These are phyloP conservation scores for Drosophila formosana DNA, from an alignment of 2,888 invertebrate species.

Conservation along the genomic window DNA sequence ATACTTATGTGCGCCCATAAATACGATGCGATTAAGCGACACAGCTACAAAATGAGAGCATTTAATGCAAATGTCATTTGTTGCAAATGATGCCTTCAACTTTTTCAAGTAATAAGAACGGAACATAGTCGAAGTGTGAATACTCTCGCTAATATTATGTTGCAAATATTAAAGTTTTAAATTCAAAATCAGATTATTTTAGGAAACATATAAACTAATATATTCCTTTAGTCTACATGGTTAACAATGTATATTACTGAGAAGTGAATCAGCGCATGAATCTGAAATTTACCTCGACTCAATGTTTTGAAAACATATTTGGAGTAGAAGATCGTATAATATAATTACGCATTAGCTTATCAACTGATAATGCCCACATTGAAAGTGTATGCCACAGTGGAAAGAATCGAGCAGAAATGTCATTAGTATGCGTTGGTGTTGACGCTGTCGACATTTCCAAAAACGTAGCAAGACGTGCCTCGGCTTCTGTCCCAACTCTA, in stretches of 20 bases:
- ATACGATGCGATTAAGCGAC: conserved; percentile 47
- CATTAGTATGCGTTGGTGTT: conserved; percentile 74
- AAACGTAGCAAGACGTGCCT: conserved; percentile 31
- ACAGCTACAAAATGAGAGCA: conserved; percentile 38
- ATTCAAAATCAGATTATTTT: no score
- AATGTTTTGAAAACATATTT: neutral
- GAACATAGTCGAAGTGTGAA: neutral
- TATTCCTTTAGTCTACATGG: no score
- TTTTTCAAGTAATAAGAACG: conserved; percentile 15
- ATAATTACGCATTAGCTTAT: conserved; percentile 4
- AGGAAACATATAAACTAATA: no score
- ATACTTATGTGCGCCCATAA: neutral
- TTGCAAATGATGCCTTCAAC: conserved; percentile 65
- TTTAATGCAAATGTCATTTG: conserved; percentile 74
- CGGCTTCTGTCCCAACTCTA: conserved; percentile 1
- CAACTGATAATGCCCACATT: conserved; percentile 1
- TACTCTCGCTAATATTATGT: neutral
- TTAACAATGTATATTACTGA: no score
- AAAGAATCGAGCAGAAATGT: conserved; percentile 40
- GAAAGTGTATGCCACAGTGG: neutral
- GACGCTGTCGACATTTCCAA: conserved; percentile 41
- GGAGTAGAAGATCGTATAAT: neutral
- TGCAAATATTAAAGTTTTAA: no score
- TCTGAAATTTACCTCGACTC: neutral
- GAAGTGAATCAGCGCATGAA: neutral